Conservation (phyloP, 64 coral and sea anemone genomes). For the Orbicella faveolata region DNA sequence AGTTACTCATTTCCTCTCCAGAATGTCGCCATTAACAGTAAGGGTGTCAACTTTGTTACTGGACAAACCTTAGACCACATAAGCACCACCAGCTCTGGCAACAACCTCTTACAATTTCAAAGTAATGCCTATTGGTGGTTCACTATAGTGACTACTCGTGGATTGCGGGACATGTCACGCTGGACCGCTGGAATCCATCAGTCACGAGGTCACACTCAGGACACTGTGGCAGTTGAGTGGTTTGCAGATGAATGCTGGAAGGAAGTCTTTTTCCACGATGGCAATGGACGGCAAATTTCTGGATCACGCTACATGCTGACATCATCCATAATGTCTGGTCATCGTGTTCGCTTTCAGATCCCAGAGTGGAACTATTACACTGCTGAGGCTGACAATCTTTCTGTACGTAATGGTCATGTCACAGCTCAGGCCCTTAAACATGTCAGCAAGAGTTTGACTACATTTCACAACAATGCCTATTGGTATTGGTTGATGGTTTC, state of each 20-base stretch:
- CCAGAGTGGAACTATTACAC: conserved; percentile 62
- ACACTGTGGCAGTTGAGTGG: conserved; percentile 70
- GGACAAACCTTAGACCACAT: conserved; percentile 79
- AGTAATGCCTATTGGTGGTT: conserved; percentile 86
- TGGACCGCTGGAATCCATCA: conserved; percentile 75
- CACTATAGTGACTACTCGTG: conserved; percentile 59
- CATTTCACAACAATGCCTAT: conserved; percentile 73
- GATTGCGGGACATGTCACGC: conserved; percentile 95
- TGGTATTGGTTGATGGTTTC: conserved; percentile 90
- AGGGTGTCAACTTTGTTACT: conserved; percentile 7
- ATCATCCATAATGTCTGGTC: conserved; percentile 62
- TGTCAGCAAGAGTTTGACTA: conserved; percentile 66
- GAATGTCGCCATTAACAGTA: conserved; percentile 49
- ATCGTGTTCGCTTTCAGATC: conserved; percentile 80
- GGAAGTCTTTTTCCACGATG: conserved; percentile 66
- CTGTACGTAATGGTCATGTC: conserved; percentile 75
- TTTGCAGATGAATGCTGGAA: conserved; percentile 81
- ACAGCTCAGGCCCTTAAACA: conserved; percentile 83
- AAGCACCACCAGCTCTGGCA: conserved; percentile 19
- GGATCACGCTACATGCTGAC: conserved; percentile 51
- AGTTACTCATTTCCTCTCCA: conserved; percentile 55
- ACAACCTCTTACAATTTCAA: conserved; percentile 42
- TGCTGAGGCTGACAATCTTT: conserved; percentile 82
- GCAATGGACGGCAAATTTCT: conserved; percentile 8
- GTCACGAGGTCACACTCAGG: conserved; percentile 67